Evolutionary conservation across 2,113 vertebrate species (phyloP).

Genomic region (Fregetta grallaria): DNA sequence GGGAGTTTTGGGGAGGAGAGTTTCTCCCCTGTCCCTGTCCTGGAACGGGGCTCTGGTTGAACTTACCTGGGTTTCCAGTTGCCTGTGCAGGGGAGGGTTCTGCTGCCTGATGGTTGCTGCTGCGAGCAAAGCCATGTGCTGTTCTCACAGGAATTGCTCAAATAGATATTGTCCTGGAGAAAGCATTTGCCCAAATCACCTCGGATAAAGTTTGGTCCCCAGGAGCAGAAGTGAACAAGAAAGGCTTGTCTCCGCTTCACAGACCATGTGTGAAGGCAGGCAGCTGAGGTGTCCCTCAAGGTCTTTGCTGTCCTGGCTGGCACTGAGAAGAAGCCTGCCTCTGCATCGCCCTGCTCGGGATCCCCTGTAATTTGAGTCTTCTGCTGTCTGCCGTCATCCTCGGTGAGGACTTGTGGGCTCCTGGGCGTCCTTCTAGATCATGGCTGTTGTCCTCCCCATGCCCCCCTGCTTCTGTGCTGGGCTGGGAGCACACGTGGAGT

Average conservation of each 20-base stretch:
- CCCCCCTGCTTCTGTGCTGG: background rate
- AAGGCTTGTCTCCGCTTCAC: background rate
- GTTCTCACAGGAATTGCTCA: background rate
- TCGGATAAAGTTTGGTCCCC: background rate
- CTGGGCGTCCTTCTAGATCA: background rate
- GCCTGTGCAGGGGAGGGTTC: background rate
- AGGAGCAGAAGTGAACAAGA: background rate
- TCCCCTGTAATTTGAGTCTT: background rate
- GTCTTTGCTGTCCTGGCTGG: background rate
- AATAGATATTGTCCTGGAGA: background rate
- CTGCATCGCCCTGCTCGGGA: background rate
- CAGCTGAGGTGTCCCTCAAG: background rate
- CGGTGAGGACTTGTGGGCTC: too few species aligned
- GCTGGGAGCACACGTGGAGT: background rate
- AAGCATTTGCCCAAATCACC: background rate
- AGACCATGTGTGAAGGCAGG: background rate
- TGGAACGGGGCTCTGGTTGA: background rate
- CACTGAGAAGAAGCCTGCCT: background rate
- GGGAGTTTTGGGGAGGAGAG: background rate
- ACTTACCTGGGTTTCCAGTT: background rate
- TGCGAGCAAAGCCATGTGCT: background rate
- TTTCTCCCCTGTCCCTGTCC: background rate
- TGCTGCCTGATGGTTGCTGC: background rate
- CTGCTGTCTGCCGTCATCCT: background rate
- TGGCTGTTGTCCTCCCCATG: background rate